Conservation (phyloP, 2,113 vertebrate species). For the Apus apus region DNA sequence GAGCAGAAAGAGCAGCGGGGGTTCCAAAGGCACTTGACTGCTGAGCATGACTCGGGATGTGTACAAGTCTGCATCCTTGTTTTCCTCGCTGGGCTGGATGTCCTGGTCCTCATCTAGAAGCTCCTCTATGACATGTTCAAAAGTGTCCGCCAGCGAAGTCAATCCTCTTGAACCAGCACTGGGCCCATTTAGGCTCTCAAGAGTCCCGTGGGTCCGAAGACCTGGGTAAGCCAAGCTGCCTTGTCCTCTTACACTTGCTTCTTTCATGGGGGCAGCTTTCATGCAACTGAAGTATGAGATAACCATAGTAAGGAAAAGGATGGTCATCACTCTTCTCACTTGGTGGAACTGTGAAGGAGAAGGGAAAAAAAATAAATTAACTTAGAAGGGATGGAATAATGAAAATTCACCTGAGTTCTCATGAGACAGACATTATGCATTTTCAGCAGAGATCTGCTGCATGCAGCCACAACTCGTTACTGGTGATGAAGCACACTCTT, state of each 20-base stretch:
- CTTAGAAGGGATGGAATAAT: not conserved
- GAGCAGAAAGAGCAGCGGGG: conserved; percentile 96
- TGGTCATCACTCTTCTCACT: conserved; percentile 99
- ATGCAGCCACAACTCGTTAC: not conserved
- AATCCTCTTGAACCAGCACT: conserved; percentile 80
- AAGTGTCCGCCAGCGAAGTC: conserved; percentile 92
- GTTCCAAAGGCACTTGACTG: conserved; percentile 99
- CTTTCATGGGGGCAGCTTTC: conserved; percentile 99
- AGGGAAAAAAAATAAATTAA: conserved; percentile 28
- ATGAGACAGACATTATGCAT: not conserved
- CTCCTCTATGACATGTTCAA: conserved; percentile 98
- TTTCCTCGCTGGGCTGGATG: conserved; percentile 79
- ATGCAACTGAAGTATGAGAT: conserved; percentile 99
- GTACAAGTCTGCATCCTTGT: conserved; percentile 95
- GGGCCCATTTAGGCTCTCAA: conserved; percentile 87
- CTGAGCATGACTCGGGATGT: conserved; percentile 97
- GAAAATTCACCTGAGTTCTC: not conserved
- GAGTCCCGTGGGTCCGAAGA: conserved; percentile 92
- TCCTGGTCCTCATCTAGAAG: conserved; percentile 90
- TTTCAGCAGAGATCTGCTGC: conserved; percentile 10
- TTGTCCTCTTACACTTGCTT: conserved; percentile 90
- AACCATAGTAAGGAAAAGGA: conserved; percentile 99
- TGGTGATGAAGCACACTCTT: not conserved
- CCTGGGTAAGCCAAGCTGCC: conserved; percentile 93
- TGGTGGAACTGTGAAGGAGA: conserved; percentile 92